Evolutionary conservation across 2,113 vertebrate genomes (phyloP).

Genomic region (Oryzias curvinotus): DNA sequence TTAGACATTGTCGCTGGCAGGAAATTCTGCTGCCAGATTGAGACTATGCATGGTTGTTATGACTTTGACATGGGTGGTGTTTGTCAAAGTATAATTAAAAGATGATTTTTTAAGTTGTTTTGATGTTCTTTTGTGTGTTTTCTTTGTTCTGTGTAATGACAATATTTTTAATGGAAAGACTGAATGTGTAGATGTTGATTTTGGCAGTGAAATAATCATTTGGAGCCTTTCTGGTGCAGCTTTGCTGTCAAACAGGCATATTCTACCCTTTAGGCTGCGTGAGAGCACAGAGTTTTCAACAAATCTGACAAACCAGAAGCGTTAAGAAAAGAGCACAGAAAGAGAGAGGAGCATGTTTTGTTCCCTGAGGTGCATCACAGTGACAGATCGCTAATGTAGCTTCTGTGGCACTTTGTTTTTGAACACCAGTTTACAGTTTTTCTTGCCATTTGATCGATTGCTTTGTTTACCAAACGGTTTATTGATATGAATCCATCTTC

Average conservation of each 20-base stretch:
- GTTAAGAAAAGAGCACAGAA: background rate
- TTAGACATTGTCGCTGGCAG: background rate
- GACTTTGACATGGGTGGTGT: background rate
- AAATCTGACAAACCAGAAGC: conserved; percentile 4
- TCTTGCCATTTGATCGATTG: background rate
- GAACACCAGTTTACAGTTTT: background rate
- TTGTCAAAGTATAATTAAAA: background rate
- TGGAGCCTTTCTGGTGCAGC: no score
- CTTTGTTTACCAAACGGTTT: no score
- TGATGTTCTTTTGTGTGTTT: no score
- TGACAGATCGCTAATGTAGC: background rate
- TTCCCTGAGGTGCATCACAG: background rate
- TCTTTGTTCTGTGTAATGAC: no score
- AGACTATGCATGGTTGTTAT: background rate
- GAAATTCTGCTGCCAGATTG: background rate
- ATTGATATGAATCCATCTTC: no score
- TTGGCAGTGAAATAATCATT: no score
- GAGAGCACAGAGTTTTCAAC: background rate
- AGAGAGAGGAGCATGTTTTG: background rate
- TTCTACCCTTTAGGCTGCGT: background rate
- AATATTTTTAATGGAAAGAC: no score
- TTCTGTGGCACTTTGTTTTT: background rate
- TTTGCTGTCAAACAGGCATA: background rate
- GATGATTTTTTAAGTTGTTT: no score
- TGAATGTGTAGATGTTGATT: no score